Conservation (phyloP, 2,113 vertebrate species). For the Pristiophorus japonicus region DNA sequence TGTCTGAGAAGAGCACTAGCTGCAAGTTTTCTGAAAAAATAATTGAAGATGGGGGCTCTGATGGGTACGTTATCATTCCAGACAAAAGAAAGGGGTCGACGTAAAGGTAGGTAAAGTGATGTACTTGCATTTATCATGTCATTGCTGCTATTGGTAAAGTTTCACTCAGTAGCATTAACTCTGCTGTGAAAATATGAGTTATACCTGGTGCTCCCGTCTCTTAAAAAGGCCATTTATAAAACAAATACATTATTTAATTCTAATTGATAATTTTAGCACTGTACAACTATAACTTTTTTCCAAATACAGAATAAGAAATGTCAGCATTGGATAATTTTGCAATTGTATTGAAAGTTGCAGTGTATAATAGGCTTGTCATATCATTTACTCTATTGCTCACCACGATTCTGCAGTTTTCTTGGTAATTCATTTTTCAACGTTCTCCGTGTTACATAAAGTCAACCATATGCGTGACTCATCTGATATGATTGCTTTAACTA, state of each 20-base stretch:
- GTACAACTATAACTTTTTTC: neutral
- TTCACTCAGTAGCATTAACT: neutral
- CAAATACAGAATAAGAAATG: neutral
- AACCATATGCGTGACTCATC: neutral
- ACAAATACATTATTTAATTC: neutral
- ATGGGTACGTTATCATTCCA: slow-evolving; percentile 35
- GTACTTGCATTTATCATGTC: neutral
- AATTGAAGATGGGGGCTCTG: slow-evolving; percentile 36
- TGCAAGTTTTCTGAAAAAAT: slow-evolving; percentile 22
- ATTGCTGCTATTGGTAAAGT: slow-evolving; percentile 34
- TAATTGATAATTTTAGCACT: neutral
- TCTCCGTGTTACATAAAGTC: neutral
- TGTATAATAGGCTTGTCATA: neutral
- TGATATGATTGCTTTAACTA: slow-evolving; percentile 2
- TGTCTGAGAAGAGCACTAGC: slow-evolving; percentile 24
- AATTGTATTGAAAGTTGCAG: neutral
- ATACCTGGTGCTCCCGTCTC: neutral
- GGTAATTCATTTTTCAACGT: neutral
- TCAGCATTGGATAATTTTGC: neutral
- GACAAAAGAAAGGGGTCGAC: slow-evolving; percentile 26
- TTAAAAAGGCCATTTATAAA: neutral
- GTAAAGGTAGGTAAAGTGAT: slow-evolving; percentile 35
- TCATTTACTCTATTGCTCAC: neutral
- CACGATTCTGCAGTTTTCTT: neutral
- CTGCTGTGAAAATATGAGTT: neutral